Base-by-base conservation (phyloP, 2,113 vertebrate species). In the Aphyosemion australe region DNA sequence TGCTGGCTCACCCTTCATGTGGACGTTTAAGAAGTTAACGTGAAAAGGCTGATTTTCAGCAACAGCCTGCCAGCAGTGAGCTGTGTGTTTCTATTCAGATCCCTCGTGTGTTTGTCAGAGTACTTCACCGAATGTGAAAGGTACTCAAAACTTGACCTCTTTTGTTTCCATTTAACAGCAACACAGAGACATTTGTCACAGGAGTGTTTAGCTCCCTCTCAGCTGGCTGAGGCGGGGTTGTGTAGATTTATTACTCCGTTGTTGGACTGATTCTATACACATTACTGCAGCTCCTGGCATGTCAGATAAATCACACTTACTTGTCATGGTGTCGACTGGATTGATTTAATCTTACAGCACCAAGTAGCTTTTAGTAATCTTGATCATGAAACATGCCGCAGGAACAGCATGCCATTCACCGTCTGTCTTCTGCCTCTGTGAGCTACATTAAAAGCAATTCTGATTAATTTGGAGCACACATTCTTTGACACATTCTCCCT, bases 391-490 rank as follows among this genome's bases (percentile, higher is more conserved):
- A 76, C 54, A 65, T 74, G 68, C 16, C 31, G 34, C 65, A 47
- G 57, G 75, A 48, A 64, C 63, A 26, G 55, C 49, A 18, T 18
- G 48, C 50, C 66, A 50, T 21, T 72, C 73, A 65, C 62, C 70
- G 34, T 67, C 69, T 71, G 46, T 77, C 76, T 67, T 73, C 70
- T 45, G 70, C 61, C 45, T 73, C 67, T 84, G 83, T 86, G 80
- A 83, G 79, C 56, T 18, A 26, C 78, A 80, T 80, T 85, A 85
- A 84, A 88, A 65, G 66, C 80, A 82, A 66, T 86, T 88, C 88
- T 90, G 87, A 89, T 91, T 85, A 84, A 86, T 68, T 78, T 74
- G 47, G 32, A 82, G 74, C 81, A 58, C 61, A 72, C 66, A 69
- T 79, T 74, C 56, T 52, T 76, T 76, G 76, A 63, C 62, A 59